Evolutionary conservation across 1,140 invertebrate species (phyloP).

Genomic region (Diprion similis): DNA sequence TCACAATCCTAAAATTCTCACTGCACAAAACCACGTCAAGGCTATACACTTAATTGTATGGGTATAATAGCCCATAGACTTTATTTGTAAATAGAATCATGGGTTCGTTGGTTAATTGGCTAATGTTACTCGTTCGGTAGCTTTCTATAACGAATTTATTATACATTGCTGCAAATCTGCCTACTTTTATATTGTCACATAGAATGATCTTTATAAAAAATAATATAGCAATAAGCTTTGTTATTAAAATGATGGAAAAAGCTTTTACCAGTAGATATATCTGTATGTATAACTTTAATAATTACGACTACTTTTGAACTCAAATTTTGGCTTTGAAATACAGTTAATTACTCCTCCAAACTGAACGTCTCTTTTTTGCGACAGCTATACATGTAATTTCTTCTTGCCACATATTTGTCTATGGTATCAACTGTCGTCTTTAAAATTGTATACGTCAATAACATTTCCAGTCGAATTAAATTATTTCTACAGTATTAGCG

Average conservation of each 20-base stretch:
- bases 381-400: background rate
- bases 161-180: background rate
- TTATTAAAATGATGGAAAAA: constrained; percentile 8
- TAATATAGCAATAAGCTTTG: constrained; percentile 3
- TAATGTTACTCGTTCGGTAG: constrained; percentile 5
- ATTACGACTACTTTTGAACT: background rate
- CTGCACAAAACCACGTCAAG: background rate
- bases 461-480: background rate
- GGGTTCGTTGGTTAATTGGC: constrained; percentile 14
- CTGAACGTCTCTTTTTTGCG: background rate
- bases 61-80: constrained; percentile 8
- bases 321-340: background rate
- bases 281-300: background rate
- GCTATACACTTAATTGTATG: constrained; percentile 1
- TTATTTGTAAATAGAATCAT: constrained; percentile 16
- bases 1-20: background rate
- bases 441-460: background rate
- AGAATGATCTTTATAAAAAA: background rate
- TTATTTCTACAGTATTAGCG: background rate
- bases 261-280: background rate
- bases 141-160: constrained; percentile 7
- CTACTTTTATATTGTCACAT: background rate
- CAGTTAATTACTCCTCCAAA: background rate
- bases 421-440: background rate
- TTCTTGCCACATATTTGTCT: background rate